Conservation (phyloP, 2,113 vertebrate genomes). For the Camelus bactrianus region DNA sequence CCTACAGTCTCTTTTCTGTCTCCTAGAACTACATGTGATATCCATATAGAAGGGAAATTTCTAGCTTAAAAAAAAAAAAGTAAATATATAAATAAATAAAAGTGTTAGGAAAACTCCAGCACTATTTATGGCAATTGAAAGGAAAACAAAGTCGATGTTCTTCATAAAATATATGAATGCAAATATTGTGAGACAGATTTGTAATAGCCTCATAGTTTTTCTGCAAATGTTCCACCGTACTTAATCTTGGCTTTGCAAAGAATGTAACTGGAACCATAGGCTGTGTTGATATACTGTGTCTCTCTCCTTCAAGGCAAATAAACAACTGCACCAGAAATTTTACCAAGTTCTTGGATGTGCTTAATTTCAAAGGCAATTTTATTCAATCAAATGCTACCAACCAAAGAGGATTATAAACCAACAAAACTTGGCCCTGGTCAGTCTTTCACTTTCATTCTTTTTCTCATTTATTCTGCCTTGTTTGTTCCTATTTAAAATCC, state of each 20-base stretch:
- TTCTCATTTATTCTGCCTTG: neutral
- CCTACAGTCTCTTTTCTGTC: neutral
- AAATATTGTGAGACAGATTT: slow-evolving; percentile 36
- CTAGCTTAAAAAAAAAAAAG: neutral
- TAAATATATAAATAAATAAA: slow-evolving; percentile 28
- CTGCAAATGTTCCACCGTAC: slow-evolving; percentile 27
- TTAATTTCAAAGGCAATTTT: slow-evolving; percentile 35
- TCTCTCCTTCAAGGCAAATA: slow-evolving; percentile 44
- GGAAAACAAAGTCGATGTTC: slow-evolving; percentile 21
- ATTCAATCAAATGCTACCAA: slow-evolving; percentile 39
- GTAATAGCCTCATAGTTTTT: neutral
- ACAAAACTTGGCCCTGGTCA: neutral
- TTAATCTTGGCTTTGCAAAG: slow-evolving; percentile 59
- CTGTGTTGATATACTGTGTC: neutral
- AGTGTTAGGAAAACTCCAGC: slow-evolving; percentile 52
- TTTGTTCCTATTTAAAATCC: slow-evolving; percentile 70
- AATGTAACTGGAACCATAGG: neutral
- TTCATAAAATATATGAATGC: slow-evolving; percentile 8
- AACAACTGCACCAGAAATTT: slow-evolving; percentile 47
- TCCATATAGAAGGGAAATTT: neutral
- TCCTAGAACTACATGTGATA: neutral
- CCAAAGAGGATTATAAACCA: slow-evolving; percentile 13
- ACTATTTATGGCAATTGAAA: slow-evolving; percentile 55
- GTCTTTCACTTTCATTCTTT: slow-evolving; percentile 38
- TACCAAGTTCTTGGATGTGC: slow-evolving; percentile 7